Conservation (phyloP, 92 coral and sea anemone genomes). For the Muricea muricata region DNA sequence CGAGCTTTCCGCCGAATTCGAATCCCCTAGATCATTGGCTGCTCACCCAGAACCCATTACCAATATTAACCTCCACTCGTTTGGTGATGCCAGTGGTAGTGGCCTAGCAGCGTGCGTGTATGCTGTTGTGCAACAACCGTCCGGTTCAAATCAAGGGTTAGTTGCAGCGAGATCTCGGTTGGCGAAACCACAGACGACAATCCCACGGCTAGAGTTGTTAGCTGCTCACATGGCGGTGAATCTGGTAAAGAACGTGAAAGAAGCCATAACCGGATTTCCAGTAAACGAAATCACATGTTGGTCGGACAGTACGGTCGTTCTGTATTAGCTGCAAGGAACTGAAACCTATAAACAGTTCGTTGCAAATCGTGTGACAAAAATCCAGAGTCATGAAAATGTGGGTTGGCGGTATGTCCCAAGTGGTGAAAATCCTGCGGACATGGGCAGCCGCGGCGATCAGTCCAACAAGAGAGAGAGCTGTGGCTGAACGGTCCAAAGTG, state of each 20-base stretch:
- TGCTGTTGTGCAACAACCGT: constrained; percentile 27
- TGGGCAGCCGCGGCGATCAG: constrained; percentile 27
- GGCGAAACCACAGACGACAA: constrained; percentile 19
- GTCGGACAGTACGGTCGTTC: constrained; percentile 27
- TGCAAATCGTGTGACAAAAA: constrained; percentile 14
- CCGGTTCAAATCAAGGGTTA: constrained; percentile 15
- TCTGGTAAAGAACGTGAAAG: constrained; percentile 13
- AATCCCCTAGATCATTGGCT: constrained; percentile 7
- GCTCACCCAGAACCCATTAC: background rate
- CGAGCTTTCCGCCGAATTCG: background rate
- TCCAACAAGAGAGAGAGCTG: background rate
- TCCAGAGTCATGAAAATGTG: background rate
- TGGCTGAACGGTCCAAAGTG: constrained; percentile 40
- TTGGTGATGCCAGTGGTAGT: constrained; percentile 27
- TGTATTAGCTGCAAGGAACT: constrained; percentile 22
- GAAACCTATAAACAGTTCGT: constrained; percentile 28
- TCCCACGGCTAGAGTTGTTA: constrained; percentile 18
- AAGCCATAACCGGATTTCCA: constrained; percentile 4
- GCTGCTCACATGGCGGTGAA: constrained; percentile 34
- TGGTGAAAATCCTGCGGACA: too few species aligned
- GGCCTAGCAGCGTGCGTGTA: constrained; percentile 33
- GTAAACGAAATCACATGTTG: background rate
- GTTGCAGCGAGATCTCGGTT: constrained; percentile 24
- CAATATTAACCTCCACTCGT: constrained; percentile 5
- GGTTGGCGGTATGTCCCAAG: constrained; percentile 34